Evolutionary conservation across 2,113 vertebrate species (phyloP), one percentile per base, ranked within the genome.

Genomic region (Thomomys bottae): DNA sequence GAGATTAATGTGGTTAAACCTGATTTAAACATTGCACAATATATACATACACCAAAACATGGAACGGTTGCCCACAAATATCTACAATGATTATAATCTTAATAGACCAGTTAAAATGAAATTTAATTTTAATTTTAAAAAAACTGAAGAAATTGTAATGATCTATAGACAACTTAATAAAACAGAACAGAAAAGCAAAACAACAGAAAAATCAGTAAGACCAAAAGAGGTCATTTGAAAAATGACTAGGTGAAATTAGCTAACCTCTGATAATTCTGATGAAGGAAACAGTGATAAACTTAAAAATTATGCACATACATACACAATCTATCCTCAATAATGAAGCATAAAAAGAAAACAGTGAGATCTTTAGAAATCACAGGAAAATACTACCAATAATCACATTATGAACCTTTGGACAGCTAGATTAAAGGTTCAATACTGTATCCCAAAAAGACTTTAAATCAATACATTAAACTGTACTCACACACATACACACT

Each of bases 131-230:
- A 71, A 85, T 28, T 32, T 77, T 59, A 72, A 26, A 84, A 59
- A 21, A 73, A 84, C 78, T 66, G 57, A 85, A 6, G 17, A 89
- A 96, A 87, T 90, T 88, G 63, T 40, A 76, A 92, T 90, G 23
- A 73, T 57, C 24, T 90, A 30, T 85, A 75, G 8, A 84, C 30
- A 71, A 77, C 86, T 75, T 40, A 78, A 75, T 72, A 75, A 82
- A 80, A 91, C 32, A 76, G 21, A 80, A 91, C 32, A 76, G 21
- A 67, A 54, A 89, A 72, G 11, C 88, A 23, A 92, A 92, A 89
- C 32, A 71, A 81, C 34, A 77, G 6, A 82, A 86, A 87, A 89
- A 17, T 59, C 57, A 87, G 61, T 61, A 90, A 92, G 89, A 63
- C 24, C 10, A 34, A 80, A 71, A 76, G 10, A 10, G 4, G n/a